phyloP scores from a whole-genome alignment of 1,140 invertebrate species.

The Drosophila littoralis region DNA sequence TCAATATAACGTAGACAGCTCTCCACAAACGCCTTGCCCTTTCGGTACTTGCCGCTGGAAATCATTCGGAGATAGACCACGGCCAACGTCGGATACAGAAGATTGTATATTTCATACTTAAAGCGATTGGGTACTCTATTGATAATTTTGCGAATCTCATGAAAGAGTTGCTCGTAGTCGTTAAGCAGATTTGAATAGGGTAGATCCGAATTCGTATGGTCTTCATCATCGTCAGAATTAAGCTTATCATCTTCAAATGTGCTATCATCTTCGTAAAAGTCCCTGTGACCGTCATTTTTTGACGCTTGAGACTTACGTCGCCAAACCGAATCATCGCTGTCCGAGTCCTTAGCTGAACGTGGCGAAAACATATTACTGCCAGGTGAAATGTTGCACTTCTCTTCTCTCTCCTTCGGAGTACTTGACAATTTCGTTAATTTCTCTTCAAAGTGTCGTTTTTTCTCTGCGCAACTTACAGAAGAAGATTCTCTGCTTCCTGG shows the following conservation, averaged over 20 bases:
- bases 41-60: conserved; percentile 5
- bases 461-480: not conserved
- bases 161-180: conserved; percentile 36
- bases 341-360: not conserved
- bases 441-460: not conserved
- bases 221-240: not conserved
- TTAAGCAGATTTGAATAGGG: not conserved
- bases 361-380: not conserved
- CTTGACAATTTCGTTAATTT: not conserved
- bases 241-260: not conserved
- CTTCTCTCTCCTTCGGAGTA: not conserved
- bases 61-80: conserved; percentile 51
- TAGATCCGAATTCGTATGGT: not conserved
- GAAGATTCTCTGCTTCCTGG: not conserved
- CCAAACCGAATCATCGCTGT: conserved; percentile 15
- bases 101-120: conserved; percentile 36
- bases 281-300: not conserved
- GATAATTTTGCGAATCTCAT: conserved; percentile 11
- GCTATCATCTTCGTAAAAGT: conserved; percentile 36
- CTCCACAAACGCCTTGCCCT: conserved; percentile 29
- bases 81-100: conserved; percentile 46
- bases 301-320: not conserved
- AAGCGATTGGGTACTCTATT: conserved; percentile 22
- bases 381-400: not conserved
- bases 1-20: conserved; percentile 18